Conservation (phyloP, 2,113 vertebrate genomes). For the Pangasianodon hypophthalmus region DNA sequence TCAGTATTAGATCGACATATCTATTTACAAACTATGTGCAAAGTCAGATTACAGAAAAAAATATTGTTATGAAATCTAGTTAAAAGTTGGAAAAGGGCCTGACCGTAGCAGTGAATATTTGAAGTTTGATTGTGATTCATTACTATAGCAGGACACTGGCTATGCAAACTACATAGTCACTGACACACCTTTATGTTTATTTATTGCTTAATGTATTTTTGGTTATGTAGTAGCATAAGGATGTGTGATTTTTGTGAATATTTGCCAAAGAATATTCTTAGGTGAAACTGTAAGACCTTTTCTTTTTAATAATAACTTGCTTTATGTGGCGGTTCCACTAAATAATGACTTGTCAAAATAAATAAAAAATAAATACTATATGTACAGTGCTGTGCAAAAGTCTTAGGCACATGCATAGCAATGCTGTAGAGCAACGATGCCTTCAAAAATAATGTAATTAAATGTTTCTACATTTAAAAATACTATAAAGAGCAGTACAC, state of each 20-base stretch:
- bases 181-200: neutral
- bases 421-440: too few species aligned
- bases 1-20: neutral
- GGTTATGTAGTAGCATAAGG: neutral
- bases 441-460: too few species aligned
- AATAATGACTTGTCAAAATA: neutral
- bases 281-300: neutral
- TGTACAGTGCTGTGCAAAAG: neutral
- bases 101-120: neutral
- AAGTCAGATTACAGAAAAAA: neutral
- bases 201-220: neutral
- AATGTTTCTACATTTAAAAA: too few species aligned
- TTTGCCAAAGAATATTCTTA: neutral
- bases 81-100: neutral
- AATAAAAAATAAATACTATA: neutral
- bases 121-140: neutral
- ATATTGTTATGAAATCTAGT: neutral
- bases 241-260: neutral
- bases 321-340: neutral
- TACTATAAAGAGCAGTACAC: too few species aligned
- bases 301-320: neutral
- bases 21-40: neutral
- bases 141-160: neutral
- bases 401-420: too few species aligned
- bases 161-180: neutral